Conservation (phyloP, 2,888 invertebrate species). For the Julus scanicus region DNA sequence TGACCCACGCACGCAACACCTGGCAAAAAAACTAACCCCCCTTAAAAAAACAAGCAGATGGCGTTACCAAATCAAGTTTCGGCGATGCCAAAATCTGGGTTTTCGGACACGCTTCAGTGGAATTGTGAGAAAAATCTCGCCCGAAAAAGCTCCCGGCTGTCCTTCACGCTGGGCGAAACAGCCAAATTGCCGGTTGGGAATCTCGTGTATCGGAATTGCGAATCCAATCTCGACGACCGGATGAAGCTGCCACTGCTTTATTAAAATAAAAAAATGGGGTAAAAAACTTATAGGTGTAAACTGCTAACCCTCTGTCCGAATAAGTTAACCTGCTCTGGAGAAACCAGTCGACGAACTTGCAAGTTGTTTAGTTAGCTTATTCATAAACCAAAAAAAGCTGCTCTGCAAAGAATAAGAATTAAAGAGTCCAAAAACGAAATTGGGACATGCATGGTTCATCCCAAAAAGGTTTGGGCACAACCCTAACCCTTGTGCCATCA, state of each 20-base stretch:
- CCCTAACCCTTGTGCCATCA: too few species aligned
- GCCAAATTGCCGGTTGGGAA: not conserved
- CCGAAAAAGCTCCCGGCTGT: conserved; percentile 3
- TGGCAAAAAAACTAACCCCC: not conserved
- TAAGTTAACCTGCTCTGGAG: too few species aligned
- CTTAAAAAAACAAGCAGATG: not conserved
- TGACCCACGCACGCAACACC: conserved; percentile 8
- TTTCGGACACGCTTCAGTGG: not conserved
- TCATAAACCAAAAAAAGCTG: too few species aligned
- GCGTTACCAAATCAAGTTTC: not conserved
- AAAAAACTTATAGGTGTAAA: too few species aligned
- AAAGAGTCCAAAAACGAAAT: too few species aligned
- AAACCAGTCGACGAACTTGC: too few species aligned
- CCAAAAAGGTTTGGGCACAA: too few species aligned
- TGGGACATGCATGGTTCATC: too few species aligned
- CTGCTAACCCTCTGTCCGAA: too few species aligned
- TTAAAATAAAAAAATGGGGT: not conserved
- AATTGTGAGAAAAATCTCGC: not conserved
- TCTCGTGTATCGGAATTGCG: not conserved
- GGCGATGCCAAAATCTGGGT: not conserved
- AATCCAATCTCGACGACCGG: conserved; percentile 19
- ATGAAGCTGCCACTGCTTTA: not conserved
- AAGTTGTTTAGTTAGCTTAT: too few species aligned
- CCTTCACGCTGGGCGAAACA: conserved; percentile 1
- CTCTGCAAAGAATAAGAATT: too few species aligned